A percentile compares a stretch with the other conserved stretches of the same genome.
Evolutionary conservation across 2,888 invertebrate genomes (phyloP).

Genomic region (Sinotaia quadrata): DNA sequence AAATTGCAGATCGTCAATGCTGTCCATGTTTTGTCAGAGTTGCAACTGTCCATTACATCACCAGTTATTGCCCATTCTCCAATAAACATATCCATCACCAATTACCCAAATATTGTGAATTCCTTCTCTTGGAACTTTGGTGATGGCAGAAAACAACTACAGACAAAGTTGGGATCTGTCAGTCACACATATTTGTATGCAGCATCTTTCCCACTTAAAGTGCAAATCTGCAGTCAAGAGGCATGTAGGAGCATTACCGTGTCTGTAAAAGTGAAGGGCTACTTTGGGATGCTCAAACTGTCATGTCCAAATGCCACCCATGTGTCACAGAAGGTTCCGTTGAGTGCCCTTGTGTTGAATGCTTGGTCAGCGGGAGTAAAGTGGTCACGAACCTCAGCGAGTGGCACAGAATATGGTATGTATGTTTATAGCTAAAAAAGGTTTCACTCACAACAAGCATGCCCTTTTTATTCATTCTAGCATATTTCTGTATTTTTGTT

Average conservation of each 20-base stretch:
- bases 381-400: conserved; percentile 8
- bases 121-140: conserved; percentile 41
- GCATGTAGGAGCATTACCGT: conserved; percentile 2
- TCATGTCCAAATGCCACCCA: background rate
- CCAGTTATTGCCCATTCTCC: conserved; percentile 26
- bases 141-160: conserved; percentile 33
- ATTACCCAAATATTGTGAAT: conserved; percentile 27
- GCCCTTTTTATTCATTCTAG: too few relatives aligned
- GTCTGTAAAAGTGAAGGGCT: background rate
- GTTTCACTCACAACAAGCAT: too few relatives aligned
- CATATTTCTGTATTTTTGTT: too few relatives aligned
- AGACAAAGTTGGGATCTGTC: background rate
- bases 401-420: conserved; percentile 6
- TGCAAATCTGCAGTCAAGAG: conserved; percentile 31
- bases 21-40: conserved; percentile 27
- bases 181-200: conserved; percentile 41
- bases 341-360: background rate
- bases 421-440: background rate
- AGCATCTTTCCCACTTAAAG: conserved; percentile 35
- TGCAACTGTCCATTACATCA: conserved; percentile 30
- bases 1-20: conserved; percentile 15
- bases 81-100: conserved; percentile 33
- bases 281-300: background rate
- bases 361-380: background rate
- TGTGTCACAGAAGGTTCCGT: background rate